These are phyloP conservation scores for Pediacus dermestoides DNA, from an alignment of 2,888 invertebrate genomes.

Conservation along the genomic window DNA sequence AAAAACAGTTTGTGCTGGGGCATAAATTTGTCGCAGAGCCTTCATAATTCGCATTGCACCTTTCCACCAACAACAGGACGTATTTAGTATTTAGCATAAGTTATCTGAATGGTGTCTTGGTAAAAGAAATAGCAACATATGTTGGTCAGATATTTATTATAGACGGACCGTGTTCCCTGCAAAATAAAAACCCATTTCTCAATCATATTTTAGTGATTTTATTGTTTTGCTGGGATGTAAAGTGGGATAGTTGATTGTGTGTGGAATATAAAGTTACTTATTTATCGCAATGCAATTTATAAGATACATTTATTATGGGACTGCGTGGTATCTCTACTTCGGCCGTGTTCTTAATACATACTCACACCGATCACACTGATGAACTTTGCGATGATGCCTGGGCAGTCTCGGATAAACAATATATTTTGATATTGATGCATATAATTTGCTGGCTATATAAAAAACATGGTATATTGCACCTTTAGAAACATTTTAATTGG, in stretches of 20 bases:
- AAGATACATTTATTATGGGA: slow-evolving; percentile 49
- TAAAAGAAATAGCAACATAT: slow-evolving; percentile 34
- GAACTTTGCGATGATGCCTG: slow-evolving; percentile 28
- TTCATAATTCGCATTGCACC: slow-evolving; percentile 24
- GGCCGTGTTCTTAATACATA: slow-evolving; percentile 29
- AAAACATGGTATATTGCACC: no score
- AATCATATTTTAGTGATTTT: slow-evolving; percentile 53
- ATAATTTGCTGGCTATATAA: slow-evolving; percentile 44
- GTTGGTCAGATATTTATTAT: slow-evolving; percentile 46
- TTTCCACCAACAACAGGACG: slow-evolving; percentile 12
- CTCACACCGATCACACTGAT: slow-evolving; percentile 35
- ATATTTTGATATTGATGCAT: slow-evolving; percentile 45
- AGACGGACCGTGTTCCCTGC: slow-evolving; percentile 41
- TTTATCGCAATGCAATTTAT: slow-evolving; percentile 51
- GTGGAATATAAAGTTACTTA: slow-evolving; percentile 52
- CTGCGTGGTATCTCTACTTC: slow-evolving; percentile 39
- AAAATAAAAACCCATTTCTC: slow-evolving; percentile 49
- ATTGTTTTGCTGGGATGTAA: slow-evolving; percentile 51
- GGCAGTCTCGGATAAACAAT: slow-evolving; percentile 40
- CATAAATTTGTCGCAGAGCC: slow-evolving; percentile 29
- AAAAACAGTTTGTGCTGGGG: slow-evolving; percentile 22
- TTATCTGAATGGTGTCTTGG: slow-evolving; percentile 35
- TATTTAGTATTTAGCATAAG: slow-evolving; percentile 40
- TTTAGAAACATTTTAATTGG: no score
- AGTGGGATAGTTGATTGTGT: slow-evolving; percentile 51